Conservation (phyloP, 1,140 invertebrate genomes). For the Drosophila simulans region DNA sequence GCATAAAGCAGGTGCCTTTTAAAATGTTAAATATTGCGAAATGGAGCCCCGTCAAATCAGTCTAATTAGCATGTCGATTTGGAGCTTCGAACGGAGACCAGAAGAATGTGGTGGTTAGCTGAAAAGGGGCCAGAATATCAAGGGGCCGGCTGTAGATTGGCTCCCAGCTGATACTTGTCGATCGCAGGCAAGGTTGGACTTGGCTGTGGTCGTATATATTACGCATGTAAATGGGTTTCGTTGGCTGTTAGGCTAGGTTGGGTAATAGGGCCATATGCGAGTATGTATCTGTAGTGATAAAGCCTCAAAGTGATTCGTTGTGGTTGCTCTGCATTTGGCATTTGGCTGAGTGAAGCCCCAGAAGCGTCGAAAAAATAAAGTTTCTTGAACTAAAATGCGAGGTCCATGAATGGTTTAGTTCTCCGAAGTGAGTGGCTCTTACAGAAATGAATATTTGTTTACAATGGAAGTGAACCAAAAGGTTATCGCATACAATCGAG, state of each 20-base stretch:
- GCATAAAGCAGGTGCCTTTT: slow-evolving; percentile 7
- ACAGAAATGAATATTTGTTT: background rate
- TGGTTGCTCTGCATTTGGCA: background rate
- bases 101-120: slow-evolving; percentile 41
- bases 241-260: slow-evolving; percentile 46
- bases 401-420: background rate
- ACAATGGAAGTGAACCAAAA: background rate
- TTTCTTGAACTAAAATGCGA: slow-evolving; percentile 17
- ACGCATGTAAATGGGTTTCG: slow-evolving; percentile 44
- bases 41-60: slow-evolving; percentile 17
- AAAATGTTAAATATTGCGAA: slow-evolving; percentile 28
- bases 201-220: slow-evolving; percentile 27
- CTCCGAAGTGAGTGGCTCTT: background rate
- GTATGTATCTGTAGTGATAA: slow-evolving; percentile 26
- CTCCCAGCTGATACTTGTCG: slow-evolving; percentile 17
- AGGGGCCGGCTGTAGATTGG: slow-evolving; percentile 26
- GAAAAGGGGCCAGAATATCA: slow-evolving; percentile 28
- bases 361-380: slow-evolving; percentile 7
- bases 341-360: slow-evolving; percentile 16
- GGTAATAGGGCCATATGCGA: slow-evolving; percentile 19
- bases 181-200: slow-evolving; percentile 25
- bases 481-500: background rate
- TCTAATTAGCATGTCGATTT: slow-evolving; percentile 64
- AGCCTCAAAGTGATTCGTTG: slow-evolving; percentile 16
- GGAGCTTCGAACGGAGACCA: slow-evolving; percentile 17